Evolutionary conservation across 2,113 vertebrate species (phyloP).

Genomic region (Cheilinus undulatus): DNA sequence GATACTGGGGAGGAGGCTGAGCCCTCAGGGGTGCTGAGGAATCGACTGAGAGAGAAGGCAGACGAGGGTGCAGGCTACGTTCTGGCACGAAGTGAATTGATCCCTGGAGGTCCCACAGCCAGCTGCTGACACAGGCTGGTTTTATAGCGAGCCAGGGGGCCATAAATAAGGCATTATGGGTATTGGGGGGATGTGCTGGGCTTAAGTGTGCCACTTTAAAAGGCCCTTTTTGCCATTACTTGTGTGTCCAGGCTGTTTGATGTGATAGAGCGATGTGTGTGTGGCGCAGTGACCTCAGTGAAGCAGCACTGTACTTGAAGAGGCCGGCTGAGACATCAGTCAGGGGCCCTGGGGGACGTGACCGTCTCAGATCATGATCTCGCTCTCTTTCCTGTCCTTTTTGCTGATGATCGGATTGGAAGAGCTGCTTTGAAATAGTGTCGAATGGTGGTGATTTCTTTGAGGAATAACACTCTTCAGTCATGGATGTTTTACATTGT

Average conservation of each 20-base stretch:
- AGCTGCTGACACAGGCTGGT: slow-evolving; percentile 67
- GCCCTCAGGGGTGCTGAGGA: neutral
- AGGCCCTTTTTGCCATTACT: slow-evolving; percentile 57
- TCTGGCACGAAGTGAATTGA: slow-evolving; percentile 61
- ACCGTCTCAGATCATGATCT: slow-evolving; percentile 24
- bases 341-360: slow-evolving; percentile 19
- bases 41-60: slow-evolving; percentile 10
- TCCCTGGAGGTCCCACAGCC: slow-evolving; percentile 63
- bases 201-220: slow-evolving; percentile 73
- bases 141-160: slow-evolving; percentile 60
- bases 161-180: slow-evolving; percentile 79
- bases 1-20: neutral
- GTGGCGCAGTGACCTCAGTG: slow-evolving; percentile 41
- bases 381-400: slow-evolving; percentile 3
- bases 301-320: slow-evolving; percentile 34
- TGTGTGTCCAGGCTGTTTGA: slow-evolving; percentile 52
- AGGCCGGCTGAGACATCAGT: slow-evolving; percentile 12
- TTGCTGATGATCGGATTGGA: slow-evolving; percentile 46
- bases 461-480: slow-evolving; percentile 45
- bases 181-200: slow-evolving; percentile 32
- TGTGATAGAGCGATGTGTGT: slow-evolving; percentile 32
- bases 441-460: slow-evolving; percentile 53
- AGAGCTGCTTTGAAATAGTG: slow-evolving; percentile 32
- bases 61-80: slow-evolving; percentile 39
- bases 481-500: slow-evolving; percentile 45